A percentile compares a stretch with the other conserved stretches of the same genome.
phyloP scores from a whole-genome alignment of 2,113 vertebrate species.

The Platycercus adscitus region DNA sequence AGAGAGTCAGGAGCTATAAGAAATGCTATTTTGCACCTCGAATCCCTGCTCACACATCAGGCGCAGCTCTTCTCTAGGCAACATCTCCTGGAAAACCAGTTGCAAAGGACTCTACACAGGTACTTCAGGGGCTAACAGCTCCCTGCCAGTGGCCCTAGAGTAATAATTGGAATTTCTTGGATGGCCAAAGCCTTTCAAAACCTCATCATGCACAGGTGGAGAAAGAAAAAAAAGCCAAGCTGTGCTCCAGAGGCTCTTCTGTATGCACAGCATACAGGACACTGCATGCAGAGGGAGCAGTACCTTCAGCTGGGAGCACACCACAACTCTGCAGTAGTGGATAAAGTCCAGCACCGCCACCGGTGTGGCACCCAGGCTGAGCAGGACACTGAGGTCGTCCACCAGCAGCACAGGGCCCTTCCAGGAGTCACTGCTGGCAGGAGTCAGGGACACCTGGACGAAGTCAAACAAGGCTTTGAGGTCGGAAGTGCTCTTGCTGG shows the following conservation, averaged over 20 bases:
- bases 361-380: slow-evolving; percentile 81
- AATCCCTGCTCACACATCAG: background rate
- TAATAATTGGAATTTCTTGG: accelerated
- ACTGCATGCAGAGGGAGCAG: accelerated
- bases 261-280: accelerated
- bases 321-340: slow-evolving; percentile 86
- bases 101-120: background rate
- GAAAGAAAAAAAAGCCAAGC: background rate
- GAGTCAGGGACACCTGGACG: slow-evolving; percentile 68
- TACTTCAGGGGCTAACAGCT: background rate
- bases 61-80: background rate
- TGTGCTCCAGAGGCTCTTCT: background rate
- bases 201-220: accelerated
- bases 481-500: slow-evolving; percentile 53
- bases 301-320: slow-evolving; percentile 87
- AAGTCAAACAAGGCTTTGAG: slow-evolving; percentile 82
- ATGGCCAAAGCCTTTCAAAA: background rate
- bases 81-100: background rate
- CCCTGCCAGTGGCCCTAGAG: background rate
- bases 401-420: slow-evolving; percentile 83
- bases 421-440: background rate
- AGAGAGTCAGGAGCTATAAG: background rate
- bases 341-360: slow-evolving; percentile 86
- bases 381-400: slow-evolving; percentile 86
- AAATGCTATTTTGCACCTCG: accelerated